Percentiles rank a stretch among this genome's conserved stretches.
Evolutionary conservation across 23 tunicate genomes (phyloP).

Genomic region (Phallusia fumigata): DNA sequence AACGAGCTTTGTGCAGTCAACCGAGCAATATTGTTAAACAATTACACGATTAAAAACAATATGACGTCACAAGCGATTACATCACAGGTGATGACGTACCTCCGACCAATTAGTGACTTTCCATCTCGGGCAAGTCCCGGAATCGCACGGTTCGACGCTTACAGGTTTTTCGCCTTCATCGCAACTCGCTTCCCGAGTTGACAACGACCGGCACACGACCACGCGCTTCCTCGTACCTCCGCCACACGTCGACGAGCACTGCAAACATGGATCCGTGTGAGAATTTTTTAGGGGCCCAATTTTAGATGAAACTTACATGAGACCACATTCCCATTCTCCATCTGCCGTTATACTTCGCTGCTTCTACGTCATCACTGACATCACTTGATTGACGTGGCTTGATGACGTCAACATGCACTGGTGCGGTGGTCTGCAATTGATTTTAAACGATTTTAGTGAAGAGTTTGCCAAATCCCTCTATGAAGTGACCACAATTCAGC

Average conservation of each 20-base stretch:
- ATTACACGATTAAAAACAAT: background rate
- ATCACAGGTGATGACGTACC: constrained; percentile 16
- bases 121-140: constrained; percentile 53
- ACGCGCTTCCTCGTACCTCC: constrained; percentile 35
- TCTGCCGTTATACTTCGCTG: background rate
- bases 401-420: constrained; percentile 7
- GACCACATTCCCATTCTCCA: constrained; percentile 76
- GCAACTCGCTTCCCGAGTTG: constrained; percentile 4
- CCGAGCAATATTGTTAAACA: background rate
- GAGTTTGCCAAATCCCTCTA: no score
- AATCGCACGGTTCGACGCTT: constrained; percentile 20
- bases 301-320: constrained; percentile 7
- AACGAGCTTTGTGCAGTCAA: no score
- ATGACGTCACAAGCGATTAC: background rate
- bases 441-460: no score
- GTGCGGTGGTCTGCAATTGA: background rate
- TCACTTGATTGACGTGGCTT: background rate
- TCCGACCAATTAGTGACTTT: constrained; percentile 41
- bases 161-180: constrained; percentile 13
- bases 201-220: constrained; percentile 32
- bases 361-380: background rate
- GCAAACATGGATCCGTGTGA: background rate
- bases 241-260: constrained; percentile 67
- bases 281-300: background rate
- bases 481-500: no score